Evolutionary conservation across 2,113 vertebrate species (phyloP).

Genomic region (Hipposideros armiger): DNA sequence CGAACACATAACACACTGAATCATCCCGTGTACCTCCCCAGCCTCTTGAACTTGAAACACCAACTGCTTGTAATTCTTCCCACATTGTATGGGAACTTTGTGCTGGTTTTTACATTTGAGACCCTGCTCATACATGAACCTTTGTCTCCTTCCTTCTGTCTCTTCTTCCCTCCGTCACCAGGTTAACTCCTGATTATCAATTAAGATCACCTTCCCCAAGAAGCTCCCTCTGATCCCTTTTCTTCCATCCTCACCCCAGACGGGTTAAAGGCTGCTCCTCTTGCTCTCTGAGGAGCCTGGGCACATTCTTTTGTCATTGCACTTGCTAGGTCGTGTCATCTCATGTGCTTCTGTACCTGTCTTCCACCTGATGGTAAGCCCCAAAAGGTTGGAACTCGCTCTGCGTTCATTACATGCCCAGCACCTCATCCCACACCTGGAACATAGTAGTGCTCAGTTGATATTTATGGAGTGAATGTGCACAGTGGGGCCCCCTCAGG

Average conservation of each 20-base stretch:
- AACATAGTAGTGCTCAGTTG: background rate
- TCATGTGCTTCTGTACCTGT: background rate
- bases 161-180: background rate
- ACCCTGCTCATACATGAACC: background rate
- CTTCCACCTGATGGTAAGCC: background rate
- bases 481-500: background rate
- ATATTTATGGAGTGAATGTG: background rate
- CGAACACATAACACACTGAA: background rate
- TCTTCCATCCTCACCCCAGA: background rate
- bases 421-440: background rate
- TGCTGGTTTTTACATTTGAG: constrained; percentile 20
- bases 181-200: background rate
- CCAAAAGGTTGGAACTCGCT: background rate
- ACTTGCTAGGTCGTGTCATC: background rate
- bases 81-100: background rate
- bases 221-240: background rate
- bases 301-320: background rate
- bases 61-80: constrained; percentile 57
- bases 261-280: background rate
- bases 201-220: background rate
- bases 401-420: background rate
- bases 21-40: background rate
- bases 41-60: constrained; percentile 56
- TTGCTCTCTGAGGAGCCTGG: background rate
- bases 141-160: background rate